Evolutionary conservation across 2,113 vertebrate species (phyloP).

Genomic region (Pelusios castaneus): DNA sequence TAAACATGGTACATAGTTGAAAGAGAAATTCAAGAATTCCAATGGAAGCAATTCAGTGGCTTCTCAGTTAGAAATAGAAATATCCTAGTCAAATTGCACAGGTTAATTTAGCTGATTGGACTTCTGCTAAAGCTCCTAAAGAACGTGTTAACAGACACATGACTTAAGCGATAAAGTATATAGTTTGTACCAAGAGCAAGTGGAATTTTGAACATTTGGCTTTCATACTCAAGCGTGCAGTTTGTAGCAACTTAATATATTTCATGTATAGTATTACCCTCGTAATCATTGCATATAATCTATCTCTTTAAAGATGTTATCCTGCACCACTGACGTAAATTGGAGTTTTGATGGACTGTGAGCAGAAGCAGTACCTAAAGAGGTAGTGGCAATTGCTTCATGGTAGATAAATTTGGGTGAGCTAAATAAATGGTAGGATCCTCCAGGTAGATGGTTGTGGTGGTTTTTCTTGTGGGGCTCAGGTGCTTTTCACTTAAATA

Average conservation of each 20-base stretch:
- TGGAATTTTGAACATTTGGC: conserved; percentile 49
- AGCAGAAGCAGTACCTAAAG: not conserved
- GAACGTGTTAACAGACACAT: conserved; percentile 9
- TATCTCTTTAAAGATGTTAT: not conserved
- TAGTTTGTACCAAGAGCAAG: not conserved
- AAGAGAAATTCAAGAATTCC: not conserved
- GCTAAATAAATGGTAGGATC: conserved; percentile 42
- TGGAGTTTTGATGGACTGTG: not conserved
- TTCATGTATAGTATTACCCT: not conserved
- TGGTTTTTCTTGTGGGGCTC: conserved; percentile 39
- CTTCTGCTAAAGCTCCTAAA: conserved; percentile 9
- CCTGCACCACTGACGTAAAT: not conserved
- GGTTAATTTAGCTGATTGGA: not conserved
- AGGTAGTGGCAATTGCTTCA: conserved; percentile 45
- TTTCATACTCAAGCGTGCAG: not conserved
- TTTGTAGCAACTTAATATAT: not conserved
- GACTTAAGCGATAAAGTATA: conserved; percentile 1
- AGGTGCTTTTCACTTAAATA: conserved; percentile 17
- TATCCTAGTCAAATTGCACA: not conserved
- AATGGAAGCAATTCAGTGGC: not conserved
- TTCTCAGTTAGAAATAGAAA: not conserved
- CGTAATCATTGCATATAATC: not conserved
- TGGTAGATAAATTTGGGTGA: conserved; percentile 44
- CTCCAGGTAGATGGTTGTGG: conserved; percentile 49
- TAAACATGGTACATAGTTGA: not conserved